Evolutionary conservation across 2,888 invertebrate genomes (phyloP).

Genomic region (Cyrtodaria siliqua): DNA sequence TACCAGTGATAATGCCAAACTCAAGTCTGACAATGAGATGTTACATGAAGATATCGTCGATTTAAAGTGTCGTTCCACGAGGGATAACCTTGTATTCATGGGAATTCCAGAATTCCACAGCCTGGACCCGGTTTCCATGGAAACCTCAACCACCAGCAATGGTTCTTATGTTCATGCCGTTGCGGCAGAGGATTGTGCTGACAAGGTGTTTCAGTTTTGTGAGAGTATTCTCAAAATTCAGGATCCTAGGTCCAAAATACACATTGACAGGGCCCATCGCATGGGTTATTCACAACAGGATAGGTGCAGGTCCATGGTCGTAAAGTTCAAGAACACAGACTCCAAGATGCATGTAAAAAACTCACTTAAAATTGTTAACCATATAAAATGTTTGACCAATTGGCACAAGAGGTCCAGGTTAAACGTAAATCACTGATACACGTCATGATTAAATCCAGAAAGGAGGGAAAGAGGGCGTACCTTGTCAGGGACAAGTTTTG

Average conservation of each 20-base stretch:
- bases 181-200: conserved; percentile 2
- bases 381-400: conserved; percentile 7
- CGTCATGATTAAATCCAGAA: conserved; percentile 2
- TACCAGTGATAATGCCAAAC: too few relatives aligned
- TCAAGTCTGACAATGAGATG: too few relatives aligned
- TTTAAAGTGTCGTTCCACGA: too few relatives aligned
- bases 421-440: conserved; percentile 6
- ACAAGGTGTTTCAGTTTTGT: conserved; percentile 11
- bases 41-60: too few relatives aligned
- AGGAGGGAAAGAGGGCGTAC: background rate
- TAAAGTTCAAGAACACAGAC: conserved; percentile 15
- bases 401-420: conserved; percentile 7
- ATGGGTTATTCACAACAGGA: background rate
- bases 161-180: too few relatives aligned
- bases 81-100: too few relatives aligned
- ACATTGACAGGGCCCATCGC: conserved; percentile 2
- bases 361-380: conserved; percentile 1
- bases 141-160: too few relatives aligned
- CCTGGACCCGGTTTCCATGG: too few relatives aligned
- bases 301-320: conserved; percentile 1
- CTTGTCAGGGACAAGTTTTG: conserved; percentile 16
- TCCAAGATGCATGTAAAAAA: conserved; percentile 9
- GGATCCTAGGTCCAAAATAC: background rate
- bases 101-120: too few relatives aligned
- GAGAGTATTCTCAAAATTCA: conserved; percentile 1